Evolutionary conservation across 2,113 vertebrate species (phyloP), one percentile per base, ranked within the genome.

Genomic region (Vombatus ursinus): DNA sequence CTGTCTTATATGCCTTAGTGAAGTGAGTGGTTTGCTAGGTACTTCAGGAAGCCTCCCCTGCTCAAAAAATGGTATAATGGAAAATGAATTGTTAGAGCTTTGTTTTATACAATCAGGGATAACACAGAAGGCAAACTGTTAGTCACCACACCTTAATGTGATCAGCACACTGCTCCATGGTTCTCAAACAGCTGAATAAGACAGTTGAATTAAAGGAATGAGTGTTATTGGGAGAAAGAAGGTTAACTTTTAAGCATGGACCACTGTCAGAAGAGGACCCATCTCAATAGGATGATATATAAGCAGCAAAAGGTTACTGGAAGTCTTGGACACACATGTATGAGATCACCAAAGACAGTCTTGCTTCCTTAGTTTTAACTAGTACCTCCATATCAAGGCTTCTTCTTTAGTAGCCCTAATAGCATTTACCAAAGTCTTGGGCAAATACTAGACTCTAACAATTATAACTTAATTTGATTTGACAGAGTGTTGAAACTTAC

Each of bases 401-500:
- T 68, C 31, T 0, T 91, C 90, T 92, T 91, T 57, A 23, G 2
- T 92, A 52, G 1, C 53, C 44, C 89, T 1, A 0, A 28, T 24
- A 93, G 47, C 44, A 52, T 90, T 77, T 92, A 92, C 9, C 52
- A 52, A 97, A 28, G 25, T 90, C 50, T 92, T 94, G 90, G 50
- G 93, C 68, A 96, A 94, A 47, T 93, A 1, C 1, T 8, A 44
- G 68, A 44, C 3, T 11, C 52, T 84, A 50, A 11, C 90, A 93
- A 95, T 31, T 94, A 48, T 4, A n/a, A 14, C 95, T 94, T 54
- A 19, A 94, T 1, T 19, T 93, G 10, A 93, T 23, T 90, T 93
- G 57, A 28, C 95, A 89, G 47, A 91, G 95, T 94, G 0, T 61
- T 93, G 26, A 95, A 92, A 52, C 68, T 95, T 96, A 93, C 22